Evolutionary conservation across 2,113 vertebrate genomes (phyloP).

Genomic region (Gobio gobio): DNA sequence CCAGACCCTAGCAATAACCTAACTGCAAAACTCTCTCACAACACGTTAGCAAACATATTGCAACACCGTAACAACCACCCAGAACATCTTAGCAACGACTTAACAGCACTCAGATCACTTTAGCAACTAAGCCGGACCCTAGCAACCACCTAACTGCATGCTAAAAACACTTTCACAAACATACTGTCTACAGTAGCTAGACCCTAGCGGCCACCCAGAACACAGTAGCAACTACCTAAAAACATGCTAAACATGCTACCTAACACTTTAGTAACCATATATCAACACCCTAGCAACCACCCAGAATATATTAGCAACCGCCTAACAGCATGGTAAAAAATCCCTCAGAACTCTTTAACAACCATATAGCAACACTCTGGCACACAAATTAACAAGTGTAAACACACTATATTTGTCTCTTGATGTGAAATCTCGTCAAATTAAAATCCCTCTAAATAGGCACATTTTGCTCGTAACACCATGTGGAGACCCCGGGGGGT

Average conservation of each 20-base stretch:
- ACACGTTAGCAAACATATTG: neutral
- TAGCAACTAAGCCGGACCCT: neutral
- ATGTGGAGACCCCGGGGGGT: neutral
- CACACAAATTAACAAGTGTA: no score
- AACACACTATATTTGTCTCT: neutral
- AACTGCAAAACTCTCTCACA: no score
- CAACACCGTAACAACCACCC: neutral
- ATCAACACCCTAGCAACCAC: neutral
- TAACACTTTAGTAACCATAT: neutral
- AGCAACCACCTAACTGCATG: no score
- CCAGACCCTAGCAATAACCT: neutral
- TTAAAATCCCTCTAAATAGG: neutral
- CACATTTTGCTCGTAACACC: neutral
- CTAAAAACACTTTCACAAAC: neutral
- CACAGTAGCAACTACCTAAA: neutral
- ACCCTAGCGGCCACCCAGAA: no score
- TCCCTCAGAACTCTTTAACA: neutral
- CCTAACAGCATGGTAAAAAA: no score
- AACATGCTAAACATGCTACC: no score
- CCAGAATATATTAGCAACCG: neutral
- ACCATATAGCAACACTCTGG: neutral
- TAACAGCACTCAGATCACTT: neutral
- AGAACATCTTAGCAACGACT: neutral
- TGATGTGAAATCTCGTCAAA: neutral
- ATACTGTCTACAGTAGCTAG: no score